Percentiles rank a stretch among this genome's conserved stretches.
Evolutionary conservation across 2,888 invertebrate species (phyloP).

Genomic region (Andricus quercusramuli): DNA sequence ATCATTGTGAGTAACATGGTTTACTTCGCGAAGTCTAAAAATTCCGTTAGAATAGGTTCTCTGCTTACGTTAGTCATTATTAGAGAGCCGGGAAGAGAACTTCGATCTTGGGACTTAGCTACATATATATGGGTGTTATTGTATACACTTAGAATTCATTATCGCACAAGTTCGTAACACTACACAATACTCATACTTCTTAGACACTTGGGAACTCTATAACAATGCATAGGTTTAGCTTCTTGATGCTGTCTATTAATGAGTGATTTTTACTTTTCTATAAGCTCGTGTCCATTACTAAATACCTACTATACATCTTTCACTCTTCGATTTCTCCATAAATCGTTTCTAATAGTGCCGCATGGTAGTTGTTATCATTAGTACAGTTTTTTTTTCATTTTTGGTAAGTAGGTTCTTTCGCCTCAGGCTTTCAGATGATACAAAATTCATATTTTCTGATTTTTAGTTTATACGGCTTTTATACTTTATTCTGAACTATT

Average conservation of each 20-base stretch:
- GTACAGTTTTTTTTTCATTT: background rate
- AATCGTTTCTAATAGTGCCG: background rate
- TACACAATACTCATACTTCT: background rate
- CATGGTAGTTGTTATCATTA: background rate
- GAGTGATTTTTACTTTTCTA: slow-evolving; percentile 8
- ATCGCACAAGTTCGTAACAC: background rate
- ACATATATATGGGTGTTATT: slow-evolving; percentile 15
- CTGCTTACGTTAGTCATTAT: background rate
- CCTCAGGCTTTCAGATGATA: background rate
- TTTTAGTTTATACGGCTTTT: background rate
- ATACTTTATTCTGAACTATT: background rate
- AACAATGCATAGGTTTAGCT: slow-evolving; percentile 7
- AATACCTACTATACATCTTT: background rate
- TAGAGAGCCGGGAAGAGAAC: slow-evolving; percentile 10
- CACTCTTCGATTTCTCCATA: background rate
- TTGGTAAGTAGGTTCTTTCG: background rate
- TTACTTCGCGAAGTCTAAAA: background rate
- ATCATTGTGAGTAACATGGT: background rate
- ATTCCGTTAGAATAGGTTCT: background rate
- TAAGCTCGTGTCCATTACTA: background rate
- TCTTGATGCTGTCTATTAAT: slow-evolving; percentile 20
- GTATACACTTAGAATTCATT: slow-evolving; percentile 24
- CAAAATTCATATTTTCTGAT: background rate
- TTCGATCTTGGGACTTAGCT: slow-evolving; percentile 8
- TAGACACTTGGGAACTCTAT: slow-evolving; percentile 10